phyloP scores from a whole-genome alignment of 64 coral and sea anemone genomes.

The Pocillopora damicornis region DNA sequence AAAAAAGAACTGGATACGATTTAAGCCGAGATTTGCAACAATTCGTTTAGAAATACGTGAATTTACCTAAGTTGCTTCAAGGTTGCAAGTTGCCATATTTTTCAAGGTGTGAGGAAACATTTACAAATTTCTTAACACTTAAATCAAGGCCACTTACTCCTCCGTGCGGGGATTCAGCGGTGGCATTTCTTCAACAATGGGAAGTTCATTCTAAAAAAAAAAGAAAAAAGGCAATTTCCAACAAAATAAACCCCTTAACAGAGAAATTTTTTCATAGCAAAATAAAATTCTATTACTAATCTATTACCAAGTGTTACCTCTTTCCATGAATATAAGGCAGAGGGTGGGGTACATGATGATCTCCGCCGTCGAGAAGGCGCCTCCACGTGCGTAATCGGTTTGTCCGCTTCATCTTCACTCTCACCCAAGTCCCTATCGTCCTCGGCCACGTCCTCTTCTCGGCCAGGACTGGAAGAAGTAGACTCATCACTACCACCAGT shows the following conservation, averaged over 20 bases:
- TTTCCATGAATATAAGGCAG: slow-evolving; percentile 79
- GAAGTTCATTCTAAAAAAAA: slow-evolving; percentile 21
- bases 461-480: slow-evolving; percentile 66
- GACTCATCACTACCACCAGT: slow-evolving; percentile 94
- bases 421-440: slow-evolving; percentile 74
- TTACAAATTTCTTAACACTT: too few relatives aligned
- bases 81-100: neutral
- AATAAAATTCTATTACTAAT: too few relatives aligned
- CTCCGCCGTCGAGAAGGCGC: slow-evolving; percentile 28
- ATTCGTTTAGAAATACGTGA: too few relatives aligned
- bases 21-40: too few relatives aligned
- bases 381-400: slow-evolving; percentile 38
- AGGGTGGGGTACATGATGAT: slow-evolving; percentile 26
- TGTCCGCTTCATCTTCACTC: slow-evolving; percentile 79
- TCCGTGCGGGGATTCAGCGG: slow-evolving; percentile 1
- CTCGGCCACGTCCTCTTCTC: slow-evolving; percentile 72
- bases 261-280: neutral
- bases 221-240: neutral
- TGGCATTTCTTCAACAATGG: slow-evolving; percentile 20
- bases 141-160: slow-evolving; percentile 5
- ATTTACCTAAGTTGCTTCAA: too few relatives aligned
- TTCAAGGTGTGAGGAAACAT: neutral
- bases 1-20: too few relatives aligned
- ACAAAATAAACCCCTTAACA: neutral
- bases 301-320: slow-evolving; percentile 39